Percentiles rank a stretch among this genome's conserved stretches.
Conservation (phyloP, 2,888 invertebrate genomes). For the Melangyna quadrimaculata region DNA sequence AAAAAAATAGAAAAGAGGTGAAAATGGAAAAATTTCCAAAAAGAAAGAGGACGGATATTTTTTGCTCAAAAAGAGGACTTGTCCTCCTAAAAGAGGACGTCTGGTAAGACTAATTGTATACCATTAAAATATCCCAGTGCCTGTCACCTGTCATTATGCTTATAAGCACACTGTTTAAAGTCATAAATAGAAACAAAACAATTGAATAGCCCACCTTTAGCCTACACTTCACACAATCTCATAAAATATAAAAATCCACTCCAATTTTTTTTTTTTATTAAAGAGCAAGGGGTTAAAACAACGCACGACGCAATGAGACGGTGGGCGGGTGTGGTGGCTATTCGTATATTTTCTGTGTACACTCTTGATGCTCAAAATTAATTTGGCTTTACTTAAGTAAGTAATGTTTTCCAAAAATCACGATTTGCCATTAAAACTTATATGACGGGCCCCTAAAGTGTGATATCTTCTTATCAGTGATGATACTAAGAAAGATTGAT, state of each 20-base stretch:
- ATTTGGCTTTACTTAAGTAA: slow-evolving; percentile 66
- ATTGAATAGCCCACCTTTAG: too few relatives aligned
- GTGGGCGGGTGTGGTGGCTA: background rate
- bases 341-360: slow-evolving; percentile 5
- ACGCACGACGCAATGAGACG: background rate
- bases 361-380: slow-evolving; percentile 59
- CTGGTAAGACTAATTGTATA: too few relatives aligned
- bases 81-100: too few relatives aligned
- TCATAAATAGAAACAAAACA: background rate
- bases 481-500: slow-evolving; percentile 70
- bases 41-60: too few relatives aligned
- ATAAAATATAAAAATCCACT: background rate
- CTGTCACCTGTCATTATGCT: too few relatives aligned
- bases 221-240: background rate
- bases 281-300: slow-evolving; percentile 36
- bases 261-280: background rate
- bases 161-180: too few relatives aligned
- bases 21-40: too few relatives aligned
- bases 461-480: slow-evolving; percentile 71
- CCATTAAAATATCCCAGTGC: too few relatives aligned
- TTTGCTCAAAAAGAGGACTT: too few relatives aligned
- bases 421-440: slow-evolving; percentile 69
- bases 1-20: too few relatives aligned
- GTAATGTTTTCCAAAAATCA: slow-evolving; percentile 66
- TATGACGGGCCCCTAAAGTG: slow-evolving; percentile 64